Evolutionary conservation across 2,113 vertebrate species (phyloP).

Genomic region (Phasianus colchicus): DNA sequence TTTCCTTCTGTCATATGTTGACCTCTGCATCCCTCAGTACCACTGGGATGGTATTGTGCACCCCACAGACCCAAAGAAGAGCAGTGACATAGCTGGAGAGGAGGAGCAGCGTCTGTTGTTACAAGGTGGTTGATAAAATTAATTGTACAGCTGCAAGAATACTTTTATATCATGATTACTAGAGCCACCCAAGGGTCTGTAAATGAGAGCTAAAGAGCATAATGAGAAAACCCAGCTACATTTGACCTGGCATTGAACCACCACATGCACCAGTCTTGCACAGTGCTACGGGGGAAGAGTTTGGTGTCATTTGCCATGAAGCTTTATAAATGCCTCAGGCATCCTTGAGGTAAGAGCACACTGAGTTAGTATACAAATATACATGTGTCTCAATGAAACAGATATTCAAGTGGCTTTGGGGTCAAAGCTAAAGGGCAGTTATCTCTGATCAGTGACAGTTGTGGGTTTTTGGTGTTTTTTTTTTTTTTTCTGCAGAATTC

Average conservation of each 20-base stretch:
- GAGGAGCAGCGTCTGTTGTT: not conserved
- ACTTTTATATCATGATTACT: not conserved
- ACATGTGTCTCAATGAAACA: not conserved
- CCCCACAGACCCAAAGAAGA: not conserved
- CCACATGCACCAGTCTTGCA: not conserved
- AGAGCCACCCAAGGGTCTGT: not conserved
- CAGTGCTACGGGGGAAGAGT: not conserved
- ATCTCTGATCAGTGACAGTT: not conserved
- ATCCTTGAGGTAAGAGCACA: not conserved
- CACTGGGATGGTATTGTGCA: not conserved
- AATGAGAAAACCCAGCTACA: not conserved
- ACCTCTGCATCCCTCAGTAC: not conserved
- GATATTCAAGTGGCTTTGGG: not conserved
- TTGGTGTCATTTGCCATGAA: not conserved
- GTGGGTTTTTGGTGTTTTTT: not conserved
- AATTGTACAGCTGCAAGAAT: not conserved
- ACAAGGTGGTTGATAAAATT: not conserved
- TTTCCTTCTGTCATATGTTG: not conserved
- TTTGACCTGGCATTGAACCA: not conserved
- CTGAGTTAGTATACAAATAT: not conserved
- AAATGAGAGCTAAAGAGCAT: not conserved
- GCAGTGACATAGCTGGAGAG: not conserved
- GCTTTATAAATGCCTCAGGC: not conserved
- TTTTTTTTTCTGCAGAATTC: not conserved
- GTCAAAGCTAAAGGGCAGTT: not conserved